Conservation (phyloP, 1,140 invertebrate species). For the Pemphigus obesinymphae region DNA sequence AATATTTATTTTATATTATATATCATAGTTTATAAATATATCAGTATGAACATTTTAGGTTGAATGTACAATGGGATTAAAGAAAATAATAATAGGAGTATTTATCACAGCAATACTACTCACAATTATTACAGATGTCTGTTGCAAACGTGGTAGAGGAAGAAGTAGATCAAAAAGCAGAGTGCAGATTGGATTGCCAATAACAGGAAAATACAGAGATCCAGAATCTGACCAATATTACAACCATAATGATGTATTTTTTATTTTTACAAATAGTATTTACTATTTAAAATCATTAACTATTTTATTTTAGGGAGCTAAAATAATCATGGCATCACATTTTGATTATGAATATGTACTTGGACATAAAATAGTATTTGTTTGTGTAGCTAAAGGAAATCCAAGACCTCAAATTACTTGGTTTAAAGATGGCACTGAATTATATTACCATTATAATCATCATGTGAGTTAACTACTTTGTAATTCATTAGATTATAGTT, state of each 20-base stretch:
- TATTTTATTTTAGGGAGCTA: constrained; percentile 53
- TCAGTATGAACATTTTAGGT: background rate
- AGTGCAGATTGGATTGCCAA: constrained; percentile 75
- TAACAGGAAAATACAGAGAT: constrained; percentile 79
- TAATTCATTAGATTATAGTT: background rate
- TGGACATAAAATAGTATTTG: constrained; percentile 59
- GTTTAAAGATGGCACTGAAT: constrained; percentile 60
- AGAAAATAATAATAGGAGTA: background rate
- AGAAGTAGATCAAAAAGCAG: constrained; percentile 61
- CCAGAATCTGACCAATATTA: constrained; percentile 82
- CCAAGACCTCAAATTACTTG: constrained; percentile 57
- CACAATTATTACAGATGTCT: constrained; percentile 49
- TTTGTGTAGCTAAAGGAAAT: constrained; percentile 56
- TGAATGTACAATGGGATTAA: background rate
- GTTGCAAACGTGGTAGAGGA: constrained; percentile 50
- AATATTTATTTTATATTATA: background rate
- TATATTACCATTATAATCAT: constrained; percentile 57
- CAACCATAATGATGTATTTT: constrained; percentile 75
- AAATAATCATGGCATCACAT: constrained; percentile 57
- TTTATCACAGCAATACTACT: background rate
- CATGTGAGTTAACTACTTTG: constrained; percentile 51
- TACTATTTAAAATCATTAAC: background rate
- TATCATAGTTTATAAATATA: too few relatives aligned
- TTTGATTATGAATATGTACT: constrained; percentile 60
- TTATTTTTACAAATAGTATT: background rate